Evolutionary conservation across 1,140 invertebrate species (phyloP).

Genomic region (Procambarus clarkii): DNA sequence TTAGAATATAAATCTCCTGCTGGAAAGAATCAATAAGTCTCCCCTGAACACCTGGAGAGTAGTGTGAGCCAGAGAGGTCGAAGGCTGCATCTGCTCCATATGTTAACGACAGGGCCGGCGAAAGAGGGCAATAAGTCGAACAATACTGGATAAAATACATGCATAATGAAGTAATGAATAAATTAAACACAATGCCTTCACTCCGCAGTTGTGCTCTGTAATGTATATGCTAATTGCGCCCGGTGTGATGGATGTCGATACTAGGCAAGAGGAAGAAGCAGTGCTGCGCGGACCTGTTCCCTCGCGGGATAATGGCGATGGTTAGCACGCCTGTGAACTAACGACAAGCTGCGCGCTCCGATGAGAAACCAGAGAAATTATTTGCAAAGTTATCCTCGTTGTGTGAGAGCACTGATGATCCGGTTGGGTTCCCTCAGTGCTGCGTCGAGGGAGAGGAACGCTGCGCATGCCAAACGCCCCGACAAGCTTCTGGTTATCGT

Average conservation of each 20-base stretch:
- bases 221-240: conserved; percentile 6
- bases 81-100: neutral
- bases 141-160: neutral
- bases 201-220: neutral
- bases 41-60: neutral
- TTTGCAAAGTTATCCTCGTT: too few species aligned
- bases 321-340: too few species aligned
- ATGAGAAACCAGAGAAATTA: too few species aligned
- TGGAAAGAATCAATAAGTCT: too few species aligned
- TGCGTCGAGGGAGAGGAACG: neutral
- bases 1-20: too few species aligned
- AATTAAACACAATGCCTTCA: conserved; percentile 4
- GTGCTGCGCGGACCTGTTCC: neutral
- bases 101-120: neutral
- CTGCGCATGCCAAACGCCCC: neutral
- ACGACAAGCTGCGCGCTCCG: too few species aligned
- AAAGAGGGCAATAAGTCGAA: conserved; percentile 14
- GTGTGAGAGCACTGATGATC: too few species aligned
- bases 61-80: too few species aligned
- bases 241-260: neutral
- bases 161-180: conserved; percentile 18
- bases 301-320: too few species aligned
- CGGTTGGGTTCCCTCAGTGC: too few species aligned
- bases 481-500: neutral
- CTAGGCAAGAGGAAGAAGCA: neutral